Evolutionary conservation across 1,140 invertebrate species (phyloP).

Genomic region (Cotesia vestalis): DNA sequence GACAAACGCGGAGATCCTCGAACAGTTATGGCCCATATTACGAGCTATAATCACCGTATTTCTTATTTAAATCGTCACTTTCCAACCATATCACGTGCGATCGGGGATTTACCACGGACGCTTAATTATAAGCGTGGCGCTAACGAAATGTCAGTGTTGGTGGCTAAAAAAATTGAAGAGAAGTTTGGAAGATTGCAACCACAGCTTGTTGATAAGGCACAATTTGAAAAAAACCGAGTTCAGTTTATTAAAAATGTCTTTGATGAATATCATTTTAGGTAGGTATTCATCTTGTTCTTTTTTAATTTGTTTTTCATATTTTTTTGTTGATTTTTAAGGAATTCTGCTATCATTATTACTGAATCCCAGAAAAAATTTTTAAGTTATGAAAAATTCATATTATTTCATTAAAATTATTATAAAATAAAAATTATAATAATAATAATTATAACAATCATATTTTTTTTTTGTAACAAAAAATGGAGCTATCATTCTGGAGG

Average conservation of each 20-base stretch:
- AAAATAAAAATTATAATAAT: too few relatives aligned
- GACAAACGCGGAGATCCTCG: conserved; percentile 78
- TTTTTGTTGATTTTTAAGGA: not conserved
- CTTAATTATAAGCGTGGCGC: conserved; percentile 66
- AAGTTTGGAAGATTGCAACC: conserved; percentile 71
- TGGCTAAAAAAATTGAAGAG: conserved; percentile 71
- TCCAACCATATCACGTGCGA: conserved; percentile 64
- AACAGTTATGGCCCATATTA: conserved; percentile 78
- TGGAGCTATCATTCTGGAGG: too few relatives aligned
- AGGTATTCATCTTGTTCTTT: conserved; percentile 43
- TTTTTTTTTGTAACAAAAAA: too few relatives aligned
- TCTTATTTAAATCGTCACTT: conserved; percentile 70
- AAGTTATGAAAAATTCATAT: too few relatives aligned
- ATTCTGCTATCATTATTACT: too few relatives aligned
- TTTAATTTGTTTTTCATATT: conserved; percentile 10
- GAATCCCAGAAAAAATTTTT: too few relatives aligned
- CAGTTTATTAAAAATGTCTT: conserved; percentile 67
- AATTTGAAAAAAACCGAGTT: conserved; percentile 68
- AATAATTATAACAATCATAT: too few relatives aligned
- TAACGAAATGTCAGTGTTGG: conserved; percentile 67
- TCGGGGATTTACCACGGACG: conserved; percentile 61
- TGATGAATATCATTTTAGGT: conserved; percentile 68
- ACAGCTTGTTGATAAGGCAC: conserved; percentile 65
- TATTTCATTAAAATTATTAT: too few relatives aligned
- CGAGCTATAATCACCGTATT: conserved; percentile 75